Evolutionary conservation across 2,113 vertebrate species (phyloP).

Genomic region (Crotalus helleri): DNA sequence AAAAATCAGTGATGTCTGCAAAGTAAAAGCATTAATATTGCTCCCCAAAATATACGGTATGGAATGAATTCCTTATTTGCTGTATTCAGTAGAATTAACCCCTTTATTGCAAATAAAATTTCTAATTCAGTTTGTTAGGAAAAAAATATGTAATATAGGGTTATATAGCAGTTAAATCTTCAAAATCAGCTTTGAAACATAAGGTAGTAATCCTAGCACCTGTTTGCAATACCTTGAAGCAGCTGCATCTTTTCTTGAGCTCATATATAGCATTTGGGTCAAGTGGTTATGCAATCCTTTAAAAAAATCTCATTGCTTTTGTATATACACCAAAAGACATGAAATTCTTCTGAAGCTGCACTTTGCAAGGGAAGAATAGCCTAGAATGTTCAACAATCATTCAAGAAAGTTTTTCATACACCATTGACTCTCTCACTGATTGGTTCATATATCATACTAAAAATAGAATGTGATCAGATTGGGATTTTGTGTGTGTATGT

Average conservation of each 20-base stretch:
- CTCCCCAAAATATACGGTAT: not conserved
- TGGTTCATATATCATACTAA: not conserved
- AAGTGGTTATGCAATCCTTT: not conserved
- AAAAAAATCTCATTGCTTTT: conserved; percentile 16
- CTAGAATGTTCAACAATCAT: not conserved
- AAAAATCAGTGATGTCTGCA: not conserved
- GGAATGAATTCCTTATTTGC: not conserved
- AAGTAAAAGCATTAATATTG: not conserved
- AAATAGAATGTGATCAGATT: not conserved
- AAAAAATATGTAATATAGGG: not conserved
- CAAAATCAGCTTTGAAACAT: not conserved
- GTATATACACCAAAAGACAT: not conserved
- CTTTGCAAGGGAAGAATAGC: not conserved
- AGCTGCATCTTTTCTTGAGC: not conserved
- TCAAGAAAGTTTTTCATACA: not conserved
- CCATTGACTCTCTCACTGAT: not conserved
- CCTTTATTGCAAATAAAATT: conserved; percentile 27
- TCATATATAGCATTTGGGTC: not conserved
- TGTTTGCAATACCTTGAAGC: not conserved
- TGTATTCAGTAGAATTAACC: not conserved
- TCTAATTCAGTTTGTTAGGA: not conserved
- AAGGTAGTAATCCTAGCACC: not conserved
- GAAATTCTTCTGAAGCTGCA: not conserved
- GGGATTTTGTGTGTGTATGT: not conserved
- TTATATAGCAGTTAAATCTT: not conserved